Evolutionary conservation across 2,888 invertebrate genomes (phyloP).

Genomic region (Drosophila nr. perissopoda): DNA sequence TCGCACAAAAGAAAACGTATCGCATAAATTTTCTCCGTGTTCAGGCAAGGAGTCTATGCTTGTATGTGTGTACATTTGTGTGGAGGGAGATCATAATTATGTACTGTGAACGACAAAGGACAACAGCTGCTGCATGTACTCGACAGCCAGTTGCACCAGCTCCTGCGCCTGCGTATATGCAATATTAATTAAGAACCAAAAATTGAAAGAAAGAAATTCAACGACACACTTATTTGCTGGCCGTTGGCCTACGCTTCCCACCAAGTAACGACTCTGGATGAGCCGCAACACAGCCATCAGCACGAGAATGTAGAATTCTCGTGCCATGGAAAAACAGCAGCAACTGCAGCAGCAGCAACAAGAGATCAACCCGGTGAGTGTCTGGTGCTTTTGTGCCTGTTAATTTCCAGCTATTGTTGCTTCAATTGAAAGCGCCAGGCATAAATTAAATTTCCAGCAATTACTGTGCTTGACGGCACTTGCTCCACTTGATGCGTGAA

Average conservation of each 20-base stretch:
- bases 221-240: slow-evolving; percentile 22
- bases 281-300: not conserved
- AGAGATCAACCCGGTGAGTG: slow-evolving; percentile 39
- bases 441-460: slow-evolving; percentile 77
- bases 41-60: not conserved
- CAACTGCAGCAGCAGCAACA: slow-evolving; percentile 21
- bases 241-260: slow-evolving; percentile 38
- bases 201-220: slow-evolving; percentile 30
- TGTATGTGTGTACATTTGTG: not conserved
- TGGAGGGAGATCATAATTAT: slow-evolving; percentile 55
- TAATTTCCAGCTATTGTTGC: slow-evolving; percentile 75
- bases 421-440: slow-evolving; percentile 69
- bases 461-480: slow-evolving; percentile 68
- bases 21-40: slow-evolving; percentile 41
- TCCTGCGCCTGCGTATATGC: slow-evolving; percentile 68
- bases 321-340: not conserved
- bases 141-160: not conserved
- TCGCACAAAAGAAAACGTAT: slow-evolving; percentile 26
- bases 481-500: slow-evolving; percentile 42
- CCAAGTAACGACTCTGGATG: slow-evolving; percentile 47
- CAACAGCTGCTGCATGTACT: slow-evolving; percentile 50
- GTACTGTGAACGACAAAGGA: slow-evolving; percentile 41
- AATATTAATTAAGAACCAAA: slow-evolving; percentile 73
- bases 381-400: slow-evolving; percentile 71
- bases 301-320: not conserved